Evolutionary conservation across 2,113 vertebrate species (phyloP).

Genomic region (Psittacula cyanocephala): DNA sequence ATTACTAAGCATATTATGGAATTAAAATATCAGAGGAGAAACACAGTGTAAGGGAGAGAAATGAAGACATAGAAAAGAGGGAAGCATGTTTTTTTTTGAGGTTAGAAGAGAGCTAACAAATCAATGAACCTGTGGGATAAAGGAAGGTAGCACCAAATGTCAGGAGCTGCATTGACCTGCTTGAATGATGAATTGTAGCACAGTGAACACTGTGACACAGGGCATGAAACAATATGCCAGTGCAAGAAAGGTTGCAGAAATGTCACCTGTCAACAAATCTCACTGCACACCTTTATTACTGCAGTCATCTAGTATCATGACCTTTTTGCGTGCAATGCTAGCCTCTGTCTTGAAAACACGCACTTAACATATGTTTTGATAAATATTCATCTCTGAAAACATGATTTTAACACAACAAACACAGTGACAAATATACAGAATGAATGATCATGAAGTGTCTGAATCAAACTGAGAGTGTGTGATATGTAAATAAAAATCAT

Average conservation of each 20-base stretch:
- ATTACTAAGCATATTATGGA: background rate
- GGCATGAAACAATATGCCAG: background rate
- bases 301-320: background rate
- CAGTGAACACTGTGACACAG: background rate
- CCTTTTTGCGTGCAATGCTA: background rate
- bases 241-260: slow-evolving; percentile 27
- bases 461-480: background rate
- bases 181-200: slow-evolving; percentile 33
- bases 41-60: background rate
- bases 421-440: background rate
- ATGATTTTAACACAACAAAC: background rate
- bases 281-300: background rate
- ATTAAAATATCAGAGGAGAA: background rate
- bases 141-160: slow-evolving; percentile 12
- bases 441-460: background rate
- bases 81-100: background rate
- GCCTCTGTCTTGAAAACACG: background rate
- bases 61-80: background rate
- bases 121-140: background rate
- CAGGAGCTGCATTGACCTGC: background rate
- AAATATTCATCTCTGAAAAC: background rate
- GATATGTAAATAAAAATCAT: background rate
- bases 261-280: background rate
- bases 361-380: background rate
- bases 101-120: background rate